These are phyloP conservation scores for Sebastes dallii DNA, from an alignment of 2,797 vertebrate genomes.

Conservation along the genomic window DNA sequence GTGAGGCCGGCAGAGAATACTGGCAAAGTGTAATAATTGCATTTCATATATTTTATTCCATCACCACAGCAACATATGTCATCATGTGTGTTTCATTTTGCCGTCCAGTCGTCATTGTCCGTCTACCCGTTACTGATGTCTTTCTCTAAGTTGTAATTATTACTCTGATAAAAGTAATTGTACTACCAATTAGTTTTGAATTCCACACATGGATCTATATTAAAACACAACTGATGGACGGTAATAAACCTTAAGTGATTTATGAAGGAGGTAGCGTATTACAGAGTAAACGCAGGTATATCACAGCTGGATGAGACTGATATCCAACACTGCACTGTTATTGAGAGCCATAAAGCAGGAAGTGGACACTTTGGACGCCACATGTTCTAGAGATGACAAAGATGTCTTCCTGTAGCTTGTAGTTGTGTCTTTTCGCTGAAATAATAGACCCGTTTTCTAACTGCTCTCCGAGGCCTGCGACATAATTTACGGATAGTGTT, in stretches of 20 bases:
- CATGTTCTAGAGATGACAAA: background rate
- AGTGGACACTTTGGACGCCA: background rate
- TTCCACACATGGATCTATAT: background rate
- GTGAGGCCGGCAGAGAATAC: background rate
- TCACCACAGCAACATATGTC: background rate
- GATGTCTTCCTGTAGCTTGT: background rate
- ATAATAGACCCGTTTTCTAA: background rate
- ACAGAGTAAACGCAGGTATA: background rate
- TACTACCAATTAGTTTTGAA: background rate
- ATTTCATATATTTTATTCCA: background rate
- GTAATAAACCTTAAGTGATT: too few species aligned
- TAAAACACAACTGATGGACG: background rate
- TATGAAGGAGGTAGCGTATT: background rate
- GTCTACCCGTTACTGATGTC: background rate
- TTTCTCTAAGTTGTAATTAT: background rate
- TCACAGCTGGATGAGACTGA: background rate
- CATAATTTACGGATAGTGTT: background rate
- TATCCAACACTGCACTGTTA: background rate
- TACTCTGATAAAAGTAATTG: background rate
- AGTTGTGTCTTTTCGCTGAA: background rate
- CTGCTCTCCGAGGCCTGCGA: background rate
- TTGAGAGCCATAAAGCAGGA: background rate
- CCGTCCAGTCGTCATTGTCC: too few species aligned
- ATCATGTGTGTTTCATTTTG: too few species aligned
- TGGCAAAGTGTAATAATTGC: background rate